Percentiles rank a stretch among this genome's conserved stretches.
phyloP scores from a whole-genome alignment of 2,113 vertebrate genomes.

The Ailurus styani region DNA sequence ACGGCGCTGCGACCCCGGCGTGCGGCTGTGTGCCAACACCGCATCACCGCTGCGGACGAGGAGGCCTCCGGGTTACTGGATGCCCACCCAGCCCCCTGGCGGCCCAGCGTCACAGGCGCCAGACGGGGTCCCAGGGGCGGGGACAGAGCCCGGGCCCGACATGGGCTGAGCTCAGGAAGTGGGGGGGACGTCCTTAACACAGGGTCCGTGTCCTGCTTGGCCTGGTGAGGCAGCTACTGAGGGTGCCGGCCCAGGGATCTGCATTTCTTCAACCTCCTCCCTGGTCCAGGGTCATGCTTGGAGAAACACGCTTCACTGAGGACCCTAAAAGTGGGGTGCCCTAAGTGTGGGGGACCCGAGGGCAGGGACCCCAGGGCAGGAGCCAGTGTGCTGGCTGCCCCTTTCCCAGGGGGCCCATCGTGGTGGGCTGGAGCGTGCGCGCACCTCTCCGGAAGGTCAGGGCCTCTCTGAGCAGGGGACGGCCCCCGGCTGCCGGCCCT shows the following conservation, averaged over 20 bases:
- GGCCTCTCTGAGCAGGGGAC: neutral
- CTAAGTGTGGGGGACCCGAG: neutral
- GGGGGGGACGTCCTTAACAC: neutral
- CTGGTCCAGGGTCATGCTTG: neutral
- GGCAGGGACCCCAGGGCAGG: neutral
- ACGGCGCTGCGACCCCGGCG: rapidly evolving
- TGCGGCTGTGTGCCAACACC: no score
- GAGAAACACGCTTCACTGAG: neutral
- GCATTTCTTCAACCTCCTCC: no score
- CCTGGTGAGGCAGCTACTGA: neutral
- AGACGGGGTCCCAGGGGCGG: neutral
- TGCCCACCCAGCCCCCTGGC: neutral
- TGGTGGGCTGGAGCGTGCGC: neutral
- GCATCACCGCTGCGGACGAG: no score
- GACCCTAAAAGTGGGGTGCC: neutral
- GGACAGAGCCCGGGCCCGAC: no score
- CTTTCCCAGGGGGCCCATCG: neutral
- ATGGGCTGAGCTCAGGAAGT: no score
- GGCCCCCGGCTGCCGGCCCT: rapidly evolving
- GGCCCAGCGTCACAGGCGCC: neutral
- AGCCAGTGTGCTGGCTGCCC: neutral
- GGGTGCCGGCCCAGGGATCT: neutral
- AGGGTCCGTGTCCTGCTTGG: neutral
- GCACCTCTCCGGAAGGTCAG: no score
- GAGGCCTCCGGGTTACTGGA: neutral